Conservation (phyloP, 2,113 vertebrate species). For the Chlamydotis undulata region DNA sequence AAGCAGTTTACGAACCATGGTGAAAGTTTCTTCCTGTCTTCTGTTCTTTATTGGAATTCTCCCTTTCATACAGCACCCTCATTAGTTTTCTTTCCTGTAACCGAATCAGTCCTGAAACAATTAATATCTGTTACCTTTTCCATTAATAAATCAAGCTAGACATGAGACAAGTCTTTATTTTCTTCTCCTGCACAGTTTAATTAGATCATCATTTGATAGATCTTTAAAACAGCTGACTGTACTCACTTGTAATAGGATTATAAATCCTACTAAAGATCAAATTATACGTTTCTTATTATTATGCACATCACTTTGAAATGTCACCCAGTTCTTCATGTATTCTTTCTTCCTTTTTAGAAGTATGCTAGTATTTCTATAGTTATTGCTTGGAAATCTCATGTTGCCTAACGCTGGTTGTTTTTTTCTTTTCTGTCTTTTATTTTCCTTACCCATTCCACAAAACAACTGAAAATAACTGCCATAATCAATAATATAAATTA, state of each 20-base stretch:
- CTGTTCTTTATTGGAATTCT: constrained; percentile 5
- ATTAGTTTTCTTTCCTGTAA: constrained; percentile 47
- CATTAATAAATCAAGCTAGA: constrained; percentile 52
- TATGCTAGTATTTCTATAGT: not conserved
- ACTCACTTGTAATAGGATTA: constrained; percentile 39
- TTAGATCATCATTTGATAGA: constrained; percentile 36
- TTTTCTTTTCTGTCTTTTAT: not conserved
- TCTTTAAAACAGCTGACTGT: constrained; percentile 32
- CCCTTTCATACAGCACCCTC: not conserved
- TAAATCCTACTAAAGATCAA: constrained; percentile 57
- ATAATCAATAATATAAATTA: not conserved
- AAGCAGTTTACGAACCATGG: constrained; percentile 20
- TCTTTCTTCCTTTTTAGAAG: not conserved
- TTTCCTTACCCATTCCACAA: not conserved
- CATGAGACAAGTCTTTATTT: constrained; percentile 53
- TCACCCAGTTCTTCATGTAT: not conserved
- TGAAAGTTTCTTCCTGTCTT: constrained; percentile 44
- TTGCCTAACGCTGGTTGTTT: not conserved
- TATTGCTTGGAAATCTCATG: not conserved
- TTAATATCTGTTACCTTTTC: constrained; percentile 28
- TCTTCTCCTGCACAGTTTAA: constrained; percentile 43
- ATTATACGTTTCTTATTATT: not conserved
- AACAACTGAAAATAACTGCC: not conserved
- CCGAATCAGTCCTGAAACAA: constrained; percentile 28
- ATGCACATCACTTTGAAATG: constrained; percentile 37